phyloP scores from a whole-genome alignment of 2,888 invertebrate genomes.

The Junonia oenone region DNA sequence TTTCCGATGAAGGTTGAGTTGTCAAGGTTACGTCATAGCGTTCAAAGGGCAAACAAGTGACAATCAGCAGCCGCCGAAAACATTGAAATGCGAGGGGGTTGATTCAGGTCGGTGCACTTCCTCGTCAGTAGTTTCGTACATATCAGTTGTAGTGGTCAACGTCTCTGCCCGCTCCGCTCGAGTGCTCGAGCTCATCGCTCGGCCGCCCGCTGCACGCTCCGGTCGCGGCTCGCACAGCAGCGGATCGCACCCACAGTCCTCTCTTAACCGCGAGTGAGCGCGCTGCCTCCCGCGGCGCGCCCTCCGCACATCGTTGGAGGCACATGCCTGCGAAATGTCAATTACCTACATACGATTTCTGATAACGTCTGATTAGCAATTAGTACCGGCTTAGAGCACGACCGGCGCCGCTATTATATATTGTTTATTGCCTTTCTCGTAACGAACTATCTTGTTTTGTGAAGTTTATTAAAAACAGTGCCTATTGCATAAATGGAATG shows the following conservation, averaged over 20 bases:
- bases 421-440: not conserved
- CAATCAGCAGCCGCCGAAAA: slow-evolving; percentile 6
- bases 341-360: slow-evolving; percentile 58
- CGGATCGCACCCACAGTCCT: slow-evolving; percentile 62
- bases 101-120: slow-evolving; percentile 66
- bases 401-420: slow-evolving; percentile 29
- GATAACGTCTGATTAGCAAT: slow-evolving; percentile 63
- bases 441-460: slow-evolving; percentile 7
- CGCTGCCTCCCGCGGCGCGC: slow-evolving; percentile 72
- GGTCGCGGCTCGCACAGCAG: slow-evolving; percentile 34
- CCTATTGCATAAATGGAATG: slow-evolving; percentile 51
- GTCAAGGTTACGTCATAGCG: slow-evolving; percentile 7
- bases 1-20: not conserved
- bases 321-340: slow-evolving; percentile 70
- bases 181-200: slow-evolving; percentile 30
- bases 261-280: slow-evolving; percentile 74
- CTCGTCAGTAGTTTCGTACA: slow-evolving; percentile 33
- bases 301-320: slow-evolving; percentile 53
- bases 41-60: not conserved
- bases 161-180: slow-evolving; percentile 18
- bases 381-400: slow-evolving; percentile 60
- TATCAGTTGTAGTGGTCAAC: not conserved
- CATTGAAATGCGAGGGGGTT: slow-evolving; percentile 46
- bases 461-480: slow-evolving; percentile 20
- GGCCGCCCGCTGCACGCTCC: slow-evolving; percentile 33